These are phyloP conservation scores for Cantharis flavilabris DNA, from an alignment of 2,888 invertebrate species.

Conservation along the genomic window DNA sequence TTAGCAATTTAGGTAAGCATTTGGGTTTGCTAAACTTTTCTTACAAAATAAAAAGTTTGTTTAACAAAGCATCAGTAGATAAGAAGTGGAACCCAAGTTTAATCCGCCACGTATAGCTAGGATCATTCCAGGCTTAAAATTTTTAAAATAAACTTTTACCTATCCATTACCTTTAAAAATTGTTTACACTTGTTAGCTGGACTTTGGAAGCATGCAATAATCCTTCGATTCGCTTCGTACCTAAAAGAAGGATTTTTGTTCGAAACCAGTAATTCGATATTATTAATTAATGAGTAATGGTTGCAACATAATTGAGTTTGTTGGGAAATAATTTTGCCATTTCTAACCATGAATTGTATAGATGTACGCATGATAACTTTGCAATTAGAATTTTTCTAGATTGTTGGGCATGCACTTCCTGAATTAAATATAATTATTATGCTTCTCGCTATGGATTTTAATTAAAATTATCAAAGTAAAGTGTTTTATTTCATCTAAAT, in stretches of 20 bases:
- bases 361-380: background rate
- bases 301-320: background rate
- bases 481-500: background rate
- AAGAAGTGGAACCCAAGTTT: background rate
- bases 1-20: too few species aligned
- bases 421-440: background rate
- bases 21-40: too few species aligned
- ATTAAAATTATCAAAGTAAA: background rate
- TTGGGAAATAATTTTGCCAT: background rate
- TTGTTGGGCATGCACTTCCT: slow-evolving; percentile 3
- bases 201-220: too few species aligned
- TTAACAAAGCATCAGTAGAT: background rate
- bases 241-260: background rate
- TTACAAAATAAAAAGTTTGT: background rate
- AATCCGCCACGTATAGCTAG: background rate
- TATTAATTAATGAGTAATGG: background rate
- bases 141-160: background rate
- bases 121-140: background rate
- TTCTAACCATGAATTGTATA: background rate
- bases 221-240: background rate
- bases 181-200: too few species aligned
- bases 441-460: background rate
- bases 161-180: background rate
- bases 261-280: background rate
- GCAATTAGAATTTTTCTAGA: background rate